A percentile compares a stretch with the other conserved stretches of the same genome.
Conservation (phyloP, 2,797 vertebrate genomes). For the Coreius guichenoti region DNA sequence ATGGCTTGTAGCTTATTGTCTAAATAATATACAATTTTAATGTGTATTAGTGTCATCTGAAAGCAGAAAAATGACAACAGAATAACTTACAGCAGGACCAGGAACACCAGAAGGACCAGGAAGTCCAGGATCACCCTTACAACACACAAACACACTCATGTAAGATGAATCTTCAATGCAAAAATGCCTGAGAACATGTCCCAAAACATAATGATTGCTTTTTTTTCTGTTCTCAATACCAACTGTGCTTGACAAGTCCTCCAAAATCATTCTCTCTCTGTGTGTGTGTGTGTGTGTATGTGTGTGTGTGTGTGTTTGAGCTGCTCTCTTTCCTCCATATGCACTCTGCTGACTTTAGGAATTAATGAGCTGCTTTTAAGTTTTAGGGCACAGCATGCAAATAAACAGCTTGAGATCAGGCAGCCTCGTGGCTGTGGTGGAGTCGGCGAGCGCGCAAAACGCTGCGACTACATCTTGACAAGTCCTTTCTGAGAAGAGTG, state of each 20-base stretch:
- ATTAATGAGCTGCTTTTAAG: slow-evolving; percentile 54
- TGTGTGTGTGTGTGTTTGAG: background rate
- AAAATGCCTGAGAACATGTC: background rate
- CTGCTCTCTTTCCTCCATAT: slow-evolving; percentile 5
- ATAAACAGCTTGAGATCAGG: slow-evolving; percentile 55
- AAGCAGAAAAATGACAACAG: background rate
- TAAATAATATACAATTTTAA: background rate
- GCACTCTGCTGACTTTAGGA: slow-evolving; percentile 44
- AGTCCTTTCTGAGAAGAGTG: slow-evolving; percentile 48
- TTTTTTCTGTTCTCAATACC: slow-evolving; percentile 16
- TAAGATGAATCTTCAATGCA: slow-evolving; percentile 10
- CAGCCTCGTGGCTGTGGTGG: slow-evolving; percentile 41
- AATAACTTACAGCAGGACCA: slow-evolving; percentile 84
- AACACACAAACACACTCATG: slow-evolving; percentile 61
- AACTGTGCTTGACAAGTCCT: slow-evolving; percentile 26
- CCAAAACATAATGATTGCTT: background rate
- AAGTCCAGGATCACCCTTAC: slow-evolving; percentile 90
- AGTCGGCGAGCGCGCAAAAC: background rate
- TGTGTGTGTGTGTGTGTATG: background rate
- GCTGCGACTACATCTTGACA: slow-evolving; percentile 41
- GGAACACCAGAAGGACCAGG: slow-evolving; percentile 82
- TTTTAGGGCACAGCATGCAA: slow-evolving; percentile 43
- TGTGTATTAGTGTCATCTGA: background rate
- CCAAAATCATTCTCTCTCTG: background rate
- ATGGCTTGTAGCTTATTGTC: background rate